These are phyloP conservation scores for Periphyllus acericola DNA, from an alignment of 2,888 invertebrate genomes.

Conservation along the genomic window DNA sequence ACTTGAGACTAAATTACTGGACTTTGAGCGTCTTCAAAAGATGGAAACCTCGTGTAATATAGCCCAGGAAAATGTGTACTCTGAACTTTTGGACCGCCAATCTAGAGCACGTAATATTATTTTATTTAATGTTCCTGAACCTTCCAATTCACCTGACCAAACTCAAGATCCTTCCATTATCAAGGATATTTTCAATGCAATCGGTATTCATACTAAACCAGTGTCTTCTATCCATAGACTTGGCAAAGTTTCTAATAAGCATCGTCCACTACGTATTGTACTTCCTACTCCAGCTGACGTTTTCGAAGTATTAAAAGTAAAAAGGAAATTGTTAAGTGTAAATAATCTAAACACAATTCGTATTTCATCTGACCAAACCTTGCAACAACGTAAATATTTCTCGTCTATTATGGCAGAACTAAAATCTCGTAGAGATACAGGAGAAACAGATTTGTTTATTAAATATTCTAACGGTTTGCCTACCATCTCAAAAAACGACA, in stretches of 20 bases:
- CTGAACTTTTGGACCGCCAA: background rate
- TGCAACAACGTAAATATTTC: background rate
- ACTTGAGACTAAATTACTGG: background rate
- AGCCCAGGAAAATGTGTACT: background rate
- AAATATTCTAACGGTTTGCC: no score
- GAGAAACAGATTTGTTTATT: no score
- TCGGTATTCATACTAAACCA: background rate
- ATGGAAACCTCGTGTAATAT: background rate
- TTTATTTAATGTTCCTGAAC: constrained; percentile 9
- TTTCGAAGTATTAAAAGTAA: constrained; percentile 14
- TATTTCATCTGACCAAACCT: background rate
- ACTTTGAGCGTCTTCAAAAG: background rate
- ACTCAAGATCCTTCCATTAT: background rate
- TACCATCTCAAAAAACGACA: no score
- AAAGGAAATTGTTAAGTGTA: background rate
- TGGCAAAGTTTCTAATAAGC: background rate
- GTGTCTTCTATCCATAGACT: background rate
- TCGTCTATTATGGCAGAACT: background rate
- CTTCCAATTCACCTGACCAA: background rate
- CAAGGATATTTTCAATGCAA: background rate
- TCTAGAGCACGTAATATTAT: background rate
- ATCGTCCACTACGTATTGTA: background rate
- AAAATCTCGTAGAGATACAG: no score
- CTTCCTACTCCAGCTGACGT: background rate
- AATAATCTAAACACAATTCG: background rate